These are phyloP conservation scores for Pseudococcus jackbeardsleyi DNA, from an alignment of 2,888 invertebrate species.

Conservation along the genomic window DNA sequence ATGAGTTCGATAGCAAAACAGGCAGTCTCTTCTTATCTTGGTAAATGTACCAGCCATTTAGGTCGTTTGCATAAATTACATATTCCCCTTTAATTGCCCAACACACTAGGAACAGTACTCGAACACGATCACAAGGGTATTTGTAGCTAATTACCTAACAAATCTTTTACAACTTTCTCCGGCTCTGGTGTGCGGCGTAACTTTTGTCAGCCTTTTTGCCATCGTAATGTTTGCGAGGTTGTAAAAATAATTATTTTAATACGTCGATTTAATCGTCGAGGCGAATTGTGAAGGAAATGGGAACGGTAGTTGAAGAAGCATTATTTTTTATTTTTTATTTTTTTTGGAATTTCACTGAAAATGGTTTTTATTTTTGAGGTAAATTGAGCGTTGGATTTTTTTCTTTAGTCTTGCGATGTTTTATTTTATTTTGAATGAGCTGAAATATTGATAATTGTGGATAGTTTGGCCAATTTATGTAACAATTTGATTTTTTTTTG, in stretches of 20 bases:
- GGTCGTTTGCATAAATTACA: slow-evolving; percentile 65
- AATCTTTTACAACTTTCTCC: slow-evolving; percentile 61
- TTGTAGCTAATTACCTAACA: slow-evolving; percentile 65
- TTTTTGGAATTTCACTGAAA: background rate
- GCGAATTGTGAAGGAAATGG: background rate
- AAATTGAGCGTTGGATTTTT: background rate
- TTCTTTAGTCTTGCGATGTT: too few relatives aligned
- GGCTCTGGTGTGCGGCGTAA: slow-evolving; percentile 5
- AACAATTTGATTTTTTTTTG: too few relatives aligned
- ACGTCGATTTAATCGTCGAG: background rate
- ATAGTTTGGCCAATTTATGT: too few relatives aligned
- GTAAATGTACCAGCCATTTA: slow-evolving; percentile 61
- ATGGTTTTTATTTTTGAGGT: too few relatives aligned
- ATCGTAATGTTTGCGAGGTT: background rate
- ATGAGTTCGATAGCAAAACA: slow-evolving; percentile 62
- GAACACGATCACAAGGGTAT: slow-evolving; percentile 63
- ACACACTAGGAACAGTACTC: slow-evolving; percentile 60
- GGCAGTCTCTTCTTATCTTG: slow-evolving; percentile 64
- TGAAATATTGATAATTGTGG: too few relatives aligned
- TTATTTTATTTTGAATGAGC: too few relatives aligned
- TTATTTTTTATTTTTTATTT: background rate
- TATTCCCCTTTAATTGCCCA: slow-evolving; percentile 65
- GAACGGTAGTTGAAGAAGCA: background rate
- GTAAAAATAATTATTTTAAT: slow-evolving; percentile 50
- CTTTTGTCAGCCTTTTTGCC: slow-evolving; percentile 45